phyloP scores from a whole-genome alignment of 2,888 invertebrate species.

The Luperina nickerlii region DNA sequence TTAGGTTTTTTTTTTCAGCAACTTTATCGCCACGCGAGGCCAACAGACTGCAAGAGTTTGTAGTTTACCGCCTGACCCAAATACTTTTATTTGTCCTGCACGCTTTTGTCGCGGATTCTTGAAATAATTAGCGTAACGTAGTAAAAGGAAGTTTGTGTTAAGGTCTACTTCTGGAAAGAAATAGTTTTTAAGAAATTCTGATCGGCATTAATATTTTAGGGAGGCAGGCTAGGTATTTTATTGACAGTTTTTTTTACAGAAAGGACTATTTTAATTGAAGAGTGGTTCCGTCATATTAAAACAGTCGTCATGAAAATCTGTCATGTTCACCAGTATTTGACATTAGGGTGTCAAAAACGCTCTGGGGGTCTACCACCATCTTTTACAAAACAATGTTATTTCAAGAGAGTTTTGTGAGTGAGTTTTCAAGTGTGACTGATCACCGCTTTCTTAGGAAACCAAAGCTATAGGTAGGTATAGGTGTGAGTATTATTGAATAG shows the following conservation, averaged over 20 bases:
- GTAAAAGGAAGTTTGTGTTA: background rate
- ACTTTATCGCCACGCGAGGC: slow-evolving; percentile 47
- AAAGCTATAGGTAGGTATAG: background rate
- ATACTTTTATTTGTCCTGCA: slow-evolving; percentile 61
- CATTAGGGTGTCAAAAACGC: too few species aligned
- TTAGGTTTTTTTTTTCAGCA: slow-evolving; percentile 18
- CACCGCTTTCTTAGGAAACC: too few species aligned
- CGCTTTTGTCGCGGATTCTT: slow-evolving; percentile 51
- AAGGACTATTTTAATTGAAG: background rate
- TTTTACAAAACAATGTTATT: too few species aligned
- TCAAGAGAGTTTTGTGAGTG: too few species aligned
- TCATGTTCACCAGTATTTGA: too few species aligned
- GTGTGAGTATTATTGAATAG: background rate
- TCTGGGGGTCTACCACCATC: too few species aligned
- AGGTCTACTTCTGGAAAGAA: background rate
- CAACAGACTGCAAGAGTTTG: slow-evolving; percentile 57
- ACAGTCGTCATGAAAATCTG: too few species aligned
- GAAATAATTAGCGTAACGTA: slow-evolving; percentile 37
- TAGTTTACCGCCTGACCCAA: slow-evolving; percentile 63
- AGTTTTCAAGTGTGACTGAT: too few species aligned
- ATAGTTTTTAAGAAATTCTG: background rate
- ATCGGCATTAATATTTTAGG: background rate
- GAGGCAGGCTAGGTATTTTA: too few species aligned
- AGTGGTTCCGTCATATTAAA: too few species aligned
- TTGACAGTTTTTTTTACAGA: background rate